Base-by-base conservation (phyloP, 2,797 vertebrate genomes). In the Okamejei kenojei region DNA sequence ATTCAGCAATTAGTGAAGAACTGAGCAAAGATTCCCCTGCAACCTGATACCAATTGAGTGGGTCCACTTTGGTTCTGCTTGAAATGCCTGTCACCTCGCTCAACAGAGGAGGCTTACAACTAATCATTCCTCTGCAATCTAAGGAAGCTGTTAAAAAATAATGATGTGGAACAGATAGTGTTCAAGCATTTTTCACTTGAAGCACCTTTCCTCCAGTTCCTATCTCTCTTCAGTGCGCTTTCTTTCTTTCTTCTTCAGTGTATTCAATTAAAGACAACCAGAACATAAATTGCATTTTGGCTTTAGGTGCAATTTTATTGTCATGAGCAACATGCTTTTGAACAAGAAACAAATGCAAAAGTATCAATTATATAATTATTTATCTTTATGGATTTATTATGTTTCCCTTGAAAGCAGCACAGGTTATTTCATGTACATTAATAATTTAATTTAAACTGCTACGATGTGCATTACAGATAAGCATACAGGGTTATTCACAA, bases 91-190 rank as follows among this genome's bases (percentile, higher is more conserved):
- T 74, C 90, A 8, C 90, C 45, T 26, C 3, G 15, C 90, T 74
- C 68, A 73, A 76, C 90, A 92, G 68, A 92, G 23, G 8, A 92
- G 71, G 9, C 71, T 13, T 76, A 74, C 71, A 92, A 32, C 65
- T 92, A 92, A 92, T 54, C 71, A 92, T 74, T 76, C 38, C 90
- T 74, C 71, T 92, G 90, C 71, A 74, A 74, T 76, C 74, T 76
- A 92, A 92, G 90, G 71, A 76, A 26, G 45, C 71, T 92, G 71
- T 74, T 90, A 74, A 73, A 74, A 92, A 92, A 92, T 54, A 92
- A 76, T 76, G 90, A 74, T 26, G 65, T 91, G 71, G 23, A 92
- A 92, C 90, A 92, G 45, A 92, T 76, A 54, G 45, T 35, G 26
- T 76, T 45, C 29, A 92, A 92, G 90, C 13, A 15, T 26, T 76